Evolutionary conservation across 2,113 vertebrate genomes (phyloP), one percentile per base, ranked within the genome.

Genomic region (Pipra filicauda): DNA sequence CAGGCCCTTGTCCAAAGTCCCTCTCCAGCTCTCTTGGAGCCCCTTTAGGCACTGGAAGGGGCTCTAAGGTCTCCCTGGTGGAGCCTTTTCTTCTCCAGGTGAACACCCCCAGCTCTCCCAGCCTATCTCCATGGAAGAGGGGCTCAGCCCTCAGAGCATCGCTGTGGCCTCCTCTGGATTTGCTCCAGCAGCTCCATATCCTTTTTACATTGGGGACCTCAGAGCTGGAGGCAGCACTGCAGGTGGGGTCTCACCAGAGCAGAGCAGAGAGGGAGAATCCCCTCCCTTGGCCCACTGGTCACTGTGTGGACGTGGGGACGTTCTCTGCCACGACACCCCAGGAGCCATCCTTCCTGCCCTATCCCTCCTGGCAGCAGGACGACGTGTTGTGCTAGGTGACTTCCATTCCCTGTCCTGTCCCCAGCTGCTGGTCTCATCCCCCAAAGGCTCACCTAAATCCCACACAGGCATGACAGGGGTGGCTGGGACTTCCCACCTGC

Each of bases 401-500:
- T 41, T 5, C 33, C 86, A 13, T 7, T 5, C 51, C 64, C 59
- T 58, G 57, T 64, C 81, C 44, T 6, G 12, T 41, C 21, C 37
- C 57, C 77, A 44, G 79, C 11, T 43, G 54, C 35, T 9, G 11
- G 39, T 11, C 4, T 17, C 4, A 7, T 1, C 7, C 15, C 80
- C 12, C 14, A 46, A 0, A 49, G 2, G 23, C 20, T 59, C 18
- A 39, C 30, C 41, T 24, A 19, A 65, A 61, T 2, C 74, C 65
- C 41, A 20, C 22, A 0, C n/a, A 2, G 54, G 31, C 44, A 12
- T 0, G 41, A 24, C 8, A 2, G 0, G 22, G n/a, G 3, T 33
- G 58, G n/a, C 61, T 43, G 41, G 72, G 55, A 30, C 55, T 4
- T 58, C 61, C 83, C 62, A 39, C 22, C 37, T 2, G 28, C 44